These are phyloP conservation scores for Drosophila phalerata DNA, from an alignment of 2,888 invertebrate genomes.

Conservation along the genomic window DNA sequence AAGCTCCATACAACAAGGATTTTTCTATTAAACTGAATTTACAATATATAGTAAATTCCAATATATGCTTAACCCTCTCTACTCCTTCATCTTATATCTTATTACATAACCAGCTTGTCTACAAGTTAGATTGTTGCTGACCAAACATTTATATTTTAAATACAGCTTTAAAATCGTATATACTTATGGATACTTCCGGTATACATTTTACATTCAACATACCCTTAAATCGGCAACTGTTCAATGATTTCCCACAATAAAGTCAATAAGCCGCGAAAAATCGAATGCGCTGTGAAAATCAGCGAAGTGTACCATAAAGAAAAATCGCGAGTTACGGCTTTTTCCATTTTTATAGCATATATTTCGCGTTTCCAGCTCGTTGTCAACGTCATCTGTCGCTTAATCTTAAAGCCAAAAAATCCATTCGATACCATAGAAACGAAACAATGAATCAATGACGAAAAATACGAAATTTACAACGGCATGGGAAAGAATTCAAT, in stretches of 20 bases:
- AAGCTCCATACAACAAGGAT: background rate
- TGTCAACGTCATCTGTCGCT: conserved; percentile 5
- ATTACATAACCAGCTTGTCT: too few relatives aligned
- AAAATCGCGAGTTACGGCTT: conserved; percentile 56
- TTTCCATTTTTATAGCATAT: conserved; percentile 65
- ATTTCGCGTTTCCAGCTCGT: conserved; percentile 49
- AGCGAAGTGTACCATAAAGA: conserved; percentile 69
- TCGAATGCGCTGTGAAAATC: conserved; percentile 62
- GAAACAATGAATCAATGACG: conserved; percentile 4
- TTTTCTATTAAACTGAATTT: background rate
- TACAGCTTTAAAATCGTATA: too few relatives aligned
- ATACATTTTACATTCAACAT: conserved; percentile 7
- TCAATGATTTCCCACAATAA: conserved; percentile 63
- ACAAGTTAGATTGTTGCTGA: too few relatives aligned
- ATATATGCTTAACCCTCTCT: too few relatives aligned
- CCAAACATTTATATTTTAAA: too few relatives aligned
- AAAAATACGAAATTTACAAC: conserved; percentile 21
- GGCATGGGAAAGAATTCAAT: conserved; percentile 21
- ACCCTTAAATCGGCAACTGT: conserved; percentile 7
- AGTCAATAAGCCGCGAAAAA: conserved; percentile 71
- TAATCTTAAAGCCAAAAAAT: conserved; percentile 50
- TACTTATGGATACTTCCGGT: background rate
- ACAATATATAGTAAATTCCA: too few relatives aligned
- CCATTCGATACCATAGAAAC: conserved; percentile 17
- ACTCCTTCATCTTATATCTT: too few relatives aligned